Conservation (phyloP, 64 coral and sea anemone species). For the Dendrophyllia cribrosa region DNA sequence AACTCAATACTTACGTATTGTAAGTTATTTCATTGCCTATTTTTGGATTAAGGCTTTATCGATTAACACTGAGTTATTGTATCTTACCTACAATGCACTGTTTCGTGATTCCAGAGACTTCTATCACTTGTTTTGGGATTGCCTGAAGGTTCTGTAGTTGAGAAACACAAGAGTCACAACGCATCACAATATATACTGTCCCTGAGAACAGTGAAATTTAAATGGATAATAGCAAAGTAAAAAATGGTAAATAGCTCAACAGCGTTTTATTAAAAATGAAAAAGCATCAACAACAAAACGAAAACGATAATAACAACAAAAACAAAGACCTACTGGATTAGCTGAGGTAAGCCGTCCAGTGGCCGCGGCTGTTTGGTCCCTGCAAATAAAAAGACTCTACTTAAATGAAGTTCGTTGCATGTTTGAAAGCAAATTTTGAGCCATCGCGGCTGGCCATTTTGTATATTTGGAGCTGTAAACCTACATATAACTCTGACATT, state of each 20-base stretch:
- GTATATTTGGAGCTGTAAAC: too few species aligned
- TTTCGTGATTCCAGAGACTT: conserved; percentile 54
- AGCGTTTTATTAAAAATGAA: too few species aligned
- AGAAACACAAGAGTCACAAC: too few species aligned
- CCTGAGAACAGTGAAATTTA: too few species aligned
- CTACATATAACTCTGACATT: too few species aligned
- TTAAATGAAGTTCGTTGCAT: neutral
- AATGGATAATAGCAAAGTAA: too few species aligned
- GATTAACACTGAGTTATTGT: neutral
- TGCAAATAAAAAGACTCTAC: neutral
- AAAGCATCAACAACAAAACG: too few species aligned
- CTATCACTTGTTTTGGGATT: conserved; percentile 72
- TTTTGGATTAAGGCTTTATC: neutral
- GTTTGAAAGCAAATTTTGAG: too few species aligned
- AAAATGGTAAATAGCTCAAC: too few species aligned
- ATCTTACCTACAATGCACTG: conserved; percentile 74
- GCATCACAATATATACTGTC: too few species aligned
- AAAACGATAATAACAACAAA: neutral
- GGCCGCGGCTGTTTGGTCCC: conserved; percentile 82
- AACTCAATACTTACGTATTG: too few species aligned
- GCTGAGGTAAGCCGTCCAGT: conserved; percentile 83
- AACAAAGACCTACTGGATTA: conserved; percentile 61
- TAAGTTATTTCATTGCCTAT: neutral
- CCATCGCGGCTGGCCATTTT: too few species aligned
- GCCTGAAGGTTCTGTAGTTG: conserved; percentile 85